Conservation (phyloP, 2,113 vertebrate species). For the Burhinus bistriatus region DNA sequence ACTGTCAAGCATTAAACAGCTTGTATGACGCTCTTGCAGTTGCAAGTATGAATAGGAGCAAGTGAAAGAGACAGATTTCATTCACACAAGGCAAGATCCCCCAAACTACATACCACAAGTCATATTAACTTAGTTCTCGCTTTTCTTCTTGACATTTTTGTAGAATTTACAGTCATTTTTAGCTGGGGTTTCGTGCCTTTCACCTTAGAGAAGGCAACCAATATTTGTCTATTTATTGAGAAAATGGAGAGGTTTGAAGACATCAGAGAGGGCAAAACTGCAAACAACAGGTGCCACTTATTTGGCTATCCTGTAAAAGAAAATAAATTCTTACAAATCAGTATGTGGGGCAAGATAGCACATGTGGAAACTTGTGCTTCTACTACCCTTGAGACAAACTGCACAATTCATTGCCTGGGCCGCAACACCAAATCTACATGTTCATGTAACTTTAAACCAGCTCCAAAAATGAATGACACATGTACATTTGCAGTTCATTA, state of each 20-base stretch:
- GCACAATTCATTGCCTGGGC: neutral
- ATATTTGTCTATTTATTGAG: neutral
- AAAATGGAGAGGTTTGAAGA: neutral
- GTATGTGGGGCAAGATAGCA: neutral
- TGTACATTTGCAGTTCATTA: neutral
- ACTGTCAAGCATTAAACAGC: neutral
- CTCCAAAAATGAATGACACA: neutral
- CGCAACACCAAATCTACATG: neutral
- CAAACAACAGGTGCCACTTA: neutral
- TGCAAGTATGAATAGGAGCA: neutral
- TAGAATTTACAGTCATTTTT: neutral
- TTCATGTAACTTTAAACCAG: neutral
- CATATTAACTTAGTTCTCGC: neutral
- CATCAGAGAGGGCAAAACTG: neutral
- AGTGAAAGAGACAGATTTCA: constrained; percentile 1
- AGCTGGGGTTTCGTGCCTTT: neutral
- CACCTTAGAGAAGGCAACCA: neutral
- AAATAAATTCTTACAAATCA: neutral
- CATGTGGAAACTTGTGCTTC: neutral
- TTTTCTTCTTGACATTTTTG: neutral
- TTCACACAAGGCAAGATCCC: neutral
- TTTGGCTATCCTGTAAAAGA: neutral
- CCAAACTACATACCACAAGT: neutral
- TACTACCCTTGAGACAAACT: neutral
- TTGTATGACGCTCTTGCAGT: neutral